Evolutionary conservation across 2,113 vertebrate species (phyloP).

Genomic region (Abramis brama): DNA sequence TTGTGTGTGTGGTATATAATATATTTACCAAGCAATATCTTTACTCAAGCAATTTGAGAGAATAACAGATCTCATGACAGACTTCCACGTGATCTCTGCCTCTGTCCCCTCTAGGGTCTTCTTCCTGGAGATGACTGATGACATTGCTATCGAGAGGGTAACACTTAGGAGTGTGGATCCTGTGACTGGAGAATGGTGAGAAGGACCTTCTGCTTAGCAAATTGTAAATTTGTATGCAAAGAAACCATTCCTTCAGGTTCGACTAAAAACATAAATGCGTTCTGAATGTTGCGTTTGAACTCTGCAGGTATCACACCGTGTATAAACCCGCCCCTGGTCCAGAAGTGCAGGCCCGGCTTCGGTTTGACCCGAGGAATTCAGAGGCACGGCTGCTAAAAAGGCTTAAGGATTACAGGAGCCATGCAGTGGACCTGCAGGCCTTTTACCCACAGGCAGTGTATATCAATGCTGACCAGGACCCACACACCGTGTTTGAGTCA

Average conservation of each 20-base stretch:
- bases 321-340: constrained; percentile 79
- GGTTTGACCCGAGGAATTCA: constrained; percentile 76
- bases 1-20: not conserved
- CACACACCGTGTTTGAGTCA: constrained; percentile 82
- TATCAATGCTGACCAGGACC: constrained; percentile 88
- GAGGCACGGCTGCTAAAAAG: constrained; percentile 66
- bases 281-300: not conserved
- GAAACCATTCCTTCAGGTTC: not conserved
- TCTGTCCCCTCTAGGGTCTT: constrained; percentile 79
- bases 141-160: constrained; percentile 83
- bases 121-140: constrained; percentile 83
- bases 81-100: constrained; percentile 7
- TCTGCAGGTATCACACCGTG: constrained; percentile 81
- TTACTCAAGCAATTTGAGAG: not conserved
- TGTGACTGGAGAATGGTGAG: constrained; percentile 86
- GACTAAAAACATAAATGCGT: constrained; percentile 25
- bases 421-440: constrained; percentile 66
- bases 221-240: not conserved
- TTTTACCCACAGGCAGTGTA: constrained; percentile 76
- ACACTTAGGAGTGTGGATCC: constrained; percentile 82
- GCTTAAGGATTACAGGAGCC: constrained; percentile 71
- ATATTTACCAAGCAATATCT: not conserved
- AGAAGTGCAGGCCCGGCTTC: constrained; percentile 79
- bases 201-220: not conserved
- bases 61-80: not conserved